A percentile compares a stretch with the other conserved stretches of the same genome.
Evolutionary conservation across 2,113 vertebrate genomes (phyloP).

Genomic region (Dromiciops gliroides): DNA sequence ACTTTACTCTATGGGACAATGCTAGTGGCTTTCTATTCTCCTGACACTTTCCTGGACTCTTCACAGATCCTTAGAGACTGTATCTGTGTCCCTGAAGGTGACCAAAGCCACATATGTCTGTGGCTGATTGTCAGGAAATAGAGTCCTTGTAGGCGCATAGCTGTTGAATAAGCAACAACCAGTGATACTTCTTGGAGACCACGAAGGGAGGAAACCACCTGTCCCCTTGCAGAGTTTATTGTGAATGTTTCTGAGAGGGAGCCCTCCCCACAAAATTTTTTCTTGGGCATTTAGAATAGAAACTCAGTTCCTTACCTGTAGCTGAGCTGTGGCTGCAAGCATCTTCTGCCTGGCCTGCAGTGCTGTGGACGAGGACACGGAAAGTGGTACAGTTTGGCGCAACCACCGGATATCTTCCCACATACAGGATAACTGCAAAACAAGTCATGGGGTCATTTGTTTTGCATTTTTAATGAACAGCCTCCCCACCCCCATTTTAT

Average conservation of each 20-base stretch:
- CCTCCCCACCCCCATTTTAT: background rate
- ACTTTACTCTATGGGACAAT: background rate
- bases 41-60: background rate
- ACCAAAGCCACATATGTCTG: slow-evolving; percentile 8
- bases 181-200: background rate
- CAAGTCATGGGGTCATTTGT: slow-evolving; percentile 66
- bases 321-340: slow-evolving; percentile 92
- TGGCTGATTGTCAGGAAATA: background rate
- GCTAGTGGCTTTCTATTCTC: background rate
- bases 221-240: background rate
- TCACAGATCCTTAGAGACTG: background rate
- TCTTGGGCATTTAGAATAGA: background rate
- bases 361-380: slow-evolving; percentile 93
- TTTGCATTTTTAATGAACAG: background rate
- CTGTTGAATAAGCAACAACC: background rate
- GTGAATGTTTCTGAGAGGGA: background rate
- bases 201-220: background rate
- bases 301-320: slow-evolving; percentile 89
- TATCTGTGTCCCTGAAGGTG: background rate
- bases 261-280: background rate
- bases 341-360: slow-evolving; percentile 97
- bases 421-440: slow-evolving; percentile 96
- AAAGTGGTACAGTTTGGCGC: slow-evolving; percentile 92
- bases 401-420: slow-evolving; percentile 99
- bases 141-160: background rate